Conservation (phyloP, 2,797 vertebrate genomes). For the Champsocephalus gunnari region DNA sequence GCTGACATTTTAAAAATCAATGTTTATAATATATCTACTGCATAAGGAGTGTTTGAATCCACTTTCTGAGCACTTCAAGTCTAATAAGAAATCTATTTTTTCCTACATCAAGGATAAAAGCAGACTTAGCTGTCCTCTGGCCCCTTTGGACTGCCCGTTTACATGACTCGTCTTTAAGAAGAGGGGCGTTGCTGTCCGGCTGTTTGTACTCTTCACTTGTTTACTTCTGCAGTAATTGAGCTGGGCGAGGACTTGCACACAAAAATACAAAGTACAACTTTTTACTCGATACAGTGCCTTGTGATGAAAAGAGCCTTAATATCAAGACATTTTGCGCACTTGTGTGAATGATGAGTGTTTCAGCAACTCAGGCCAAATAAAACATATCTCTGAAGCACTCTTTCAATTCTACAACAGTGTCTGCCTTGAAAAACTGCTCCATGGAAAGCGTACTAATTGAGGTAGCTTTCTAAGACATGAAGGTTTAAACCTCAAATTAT, state of each 20-base stretch:
- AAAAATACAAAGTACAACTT: constrained; percentile 14
- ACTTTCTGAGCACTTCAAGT: constrained; percentile 52
- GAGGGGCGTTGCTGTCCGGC: constrained; percentile 44
- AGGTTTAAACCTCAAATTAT: constrained; percentile 1
- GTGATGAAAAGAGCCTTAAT: constrained; percentile 44
- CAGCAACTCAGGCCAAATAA: constrained; percentile 65
- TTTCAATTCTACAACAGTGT: constrained; percentile 1
- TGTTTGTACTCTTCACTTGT: constrained; percentile 61
- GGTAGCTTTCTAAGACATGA: constrained; percentile 5
- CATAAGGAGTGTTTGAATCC: constrained; percentile 55
- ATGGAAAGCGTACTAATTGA: background rate
- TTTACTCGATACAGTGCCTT: constrained; percentile 55
- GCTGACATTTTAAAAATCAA: constrained; percentile 28
- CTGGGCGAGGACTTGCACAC: constrained; percentile 50
- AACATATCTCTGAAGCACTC: constrained; percentile 52
- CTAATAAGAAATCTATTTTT: constrained; percentile 37
- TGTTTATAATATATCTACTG: constrained; percentile 54
- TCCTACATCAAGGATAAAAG: constrained; percentile 41
- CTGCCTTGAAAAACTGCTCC: constrained; percentile 21
- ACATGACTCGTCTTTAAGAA: constrained; percentile 49
- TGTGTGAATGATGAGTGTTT: constrained; percentile 41
- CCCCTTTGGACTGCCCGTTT: constrained; percentile 63
- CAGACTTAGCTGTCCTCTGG: constrained; percentile 1
- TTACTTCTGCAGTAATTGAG: constrained; percentile 69
- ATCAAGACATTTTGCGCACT: constrained; percentile 20